Base-by-base conservation (phyloP, 2,797 vertebrate genomes). In the Garrulus glandarius region DNA sequence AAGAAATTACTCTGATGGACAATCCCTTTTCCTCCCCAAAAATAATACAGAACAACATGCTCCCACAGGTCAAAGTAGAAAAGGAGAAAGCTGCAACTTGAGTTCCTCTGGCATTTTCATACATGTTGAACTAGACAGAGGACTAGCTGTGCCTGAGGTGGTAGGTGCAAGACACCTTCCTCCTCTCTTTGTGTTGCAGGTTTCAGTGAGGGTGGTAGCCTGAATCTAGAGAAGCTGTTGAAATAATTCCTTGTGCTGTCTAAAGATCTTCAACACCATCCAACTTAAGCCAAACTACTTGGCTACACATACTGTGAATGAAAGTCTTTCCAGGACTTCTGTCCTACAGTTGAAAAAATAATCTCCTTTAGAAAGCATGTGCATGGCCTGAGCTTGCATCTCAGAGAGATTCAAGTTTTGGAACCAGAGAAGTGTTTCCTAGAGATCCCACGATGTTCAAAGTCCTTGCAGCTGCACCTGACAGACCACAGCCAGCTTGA, bases 371-470 rank as follows among this genome's bases (percentile, higher is more conserved):
- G 71, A 90, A 96, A 92, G 22, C 59, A 80, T 5, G n/a, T 63
- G 52, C 79, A 53, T 9, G 30, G 70, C 75, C 79, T 76, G 32
- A 84, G 52, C 87, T 84, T 90, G 55, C 67, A 56, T 41, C 79
- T 93, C 55, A 9, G 15, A 78, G 57, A 88, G 74, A 93, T 39
- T 14, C 1, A 8, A 68, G 63, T 82, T 95, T 74, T 82, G 87
- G 72, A 93, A 84, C 41, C 83, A 94, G 67, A 88, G 63, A 81
- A 90, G 34, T 44, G 49, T 86, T 94, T 97, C 90, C 87, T 95
- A 77, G 83, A 93, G 70, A 82, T 88, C 70, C n/a, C 0, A 0
- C 56, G 70, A 77, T 27, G 60, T 89, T 92, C 90, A 94, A 88
- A 93, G 85, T 36, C 47, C 16, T 13, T 19, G 1, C 74, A 92